Base-by-base conservation (phyloP, 2,797 vertebrate genomes). In the Taenioides sp. region DNA sequence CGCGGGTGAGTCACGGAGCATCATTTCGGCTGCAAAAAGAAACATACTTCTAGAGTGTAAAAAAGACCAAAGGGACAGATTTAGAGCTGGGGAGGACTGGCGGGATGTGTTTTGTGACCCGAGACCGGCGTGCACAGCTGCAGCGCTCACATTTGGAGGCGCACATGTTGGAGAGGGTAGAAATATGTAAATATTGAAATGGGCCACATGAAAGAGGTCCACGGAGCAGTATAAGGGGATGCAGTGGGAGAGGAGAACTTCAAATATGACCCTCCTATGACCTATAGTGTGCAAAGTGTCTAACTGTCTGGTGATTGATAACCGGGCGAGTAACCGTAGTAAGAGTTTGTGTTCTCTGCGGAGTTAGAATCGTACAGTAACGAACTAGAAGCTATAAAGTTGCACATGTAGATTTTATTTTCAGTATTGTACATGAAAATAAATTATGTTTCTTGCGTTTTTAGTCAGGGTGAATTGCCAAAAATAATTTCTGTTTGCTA, bases 71-170 rank as follows among this genome's bases (percentile, higher is more conserved):
- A 66, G 65, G 65, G 65, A 66, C 65, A 66, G 65, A 66, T 66
- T 66, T 61, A 37, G 55, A 77, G 71, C 55, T 66, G 72, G 16
- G 70, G 43, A 77, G 75, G 49, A 74, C 68, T 71, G 66, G 31
- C 58, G 57, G 74, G 28, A 72, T 61, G 66, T 31, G 64, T 64
- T 58, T 58, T 58, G 31, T 77, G 77, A 79, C 73, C 84, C 72
- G 77, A 79, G 73, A 82, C 72, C 43, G 82, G 71, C 75, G 71
- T 74, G 72, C 25, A 64, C 78, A 78, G 83, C 79, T 84, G 76
- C 73, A 61, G 17, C 52, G 71, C 79, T 73, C 69, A 73, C 66
- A 31, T 74, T 49, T 60, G 12, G 61, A 65, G 64, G 27, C 31
- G 22, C 61, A 67, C 70, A 70, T 27, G 47, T 27, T 31, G 22